Conservation (phyloP, 1,140 invertebrate species). For the Macrobrachium rosenbergii region DNA sequence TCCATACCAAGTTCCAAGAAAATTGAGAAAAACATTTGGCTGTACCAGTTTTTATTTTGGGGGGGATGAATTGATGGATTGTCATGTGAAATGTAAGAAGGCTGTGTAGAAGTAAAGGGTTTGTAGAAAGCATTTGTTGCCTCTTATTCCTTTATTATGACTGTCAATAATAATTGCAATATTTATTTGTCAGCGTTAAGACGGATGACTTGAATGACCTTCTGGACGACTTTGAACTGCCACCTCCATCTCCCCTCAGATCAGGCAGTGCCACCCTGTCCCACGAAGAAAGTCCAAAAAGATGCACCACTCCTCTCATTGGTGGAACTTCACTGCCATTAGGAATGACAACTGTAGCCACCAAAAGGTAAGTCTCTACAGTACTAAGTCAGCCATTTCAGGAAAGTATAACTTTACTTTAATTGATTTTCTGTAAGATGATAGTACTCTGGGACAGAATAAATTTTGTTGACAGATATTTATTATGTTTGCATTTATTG, state of each 20-base stretch:
- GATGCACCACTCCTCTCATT: constrained; percentile 11
- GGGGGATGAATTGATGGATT: not conserved
- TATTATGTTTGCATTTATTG: too few relatives aligned
- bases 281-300: not conserved
- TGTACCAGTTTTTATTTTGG: too few relatives aligned
- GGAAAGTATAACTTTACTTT: too few relatives aligned
- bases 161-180: not conserved
- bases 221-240: constrained; percentile 41
- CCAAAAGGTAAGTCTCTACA: constrained; percentile 23
- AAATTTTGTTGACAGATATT: too few relatives aligned
- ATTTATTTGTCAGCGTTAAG: constrained; percentile 13
- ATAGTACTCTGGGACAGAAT: too few relatives aligned
- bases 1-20: too few relatives aligned
- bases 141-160: not conserved
- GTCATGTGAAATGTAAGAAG: not conserved
- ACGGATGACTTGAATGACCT: constrained; percentile 43
- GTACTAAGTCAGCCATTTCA: not conserved
- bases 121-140: too few relatives aligned
- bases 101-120: not conserved
- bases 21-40: too few relatives aligned
- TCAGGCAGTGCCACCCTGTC: too few relatives aligned
- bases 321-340: constrained; percentile 9
- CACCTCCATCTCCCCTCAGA: not conserved
- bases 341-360: constrained; percentile 35
- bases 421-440: too few relatives aligned